Percentiles rank a stretch among this genome's conserved stretches.
These are phyloP conservation scores for Ericerus pela DNA, from an alignment of 1,140 invertebrate genomes.

Conservation along the genomic window DNA sequence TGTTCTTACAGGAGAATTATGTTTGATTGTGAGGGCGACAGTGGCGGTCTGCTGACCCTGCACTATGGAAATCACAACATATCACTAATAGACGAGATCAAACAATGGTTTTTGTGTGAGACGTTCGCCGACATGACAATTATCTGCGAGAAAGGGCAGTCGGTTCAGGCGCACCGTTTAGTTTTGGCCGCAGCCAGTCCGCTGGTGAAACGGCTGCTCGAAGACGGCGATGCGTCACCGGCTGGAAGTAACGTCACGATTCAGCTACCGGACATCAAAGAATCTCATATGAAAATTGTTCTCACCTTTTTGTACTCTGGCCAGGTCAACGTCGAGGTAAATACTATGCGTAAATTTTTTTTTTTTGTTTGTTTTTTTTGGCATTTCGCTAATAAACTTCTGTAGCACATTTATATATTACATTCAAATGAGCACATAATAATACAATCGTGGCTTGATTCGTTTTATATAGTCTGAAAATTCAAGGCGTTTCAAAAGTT, in stretches of 20 bases:
- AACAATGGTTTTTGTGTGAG: slow-evolving; percentile 64
- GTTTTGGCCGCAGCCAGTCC: slow-evolving; percentile 70
- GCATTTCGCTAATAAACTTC: too few species aligned
- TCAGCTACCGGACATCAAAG: slow-evolving; percentile 63
- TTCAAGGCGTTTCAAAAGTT: too few species aligned
- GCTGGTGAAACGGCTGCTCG: slow-evolving; percentile 52
- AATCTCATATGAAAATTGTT: slow-evolving; percentile 55
- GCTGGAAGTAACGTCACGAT: slow-evolving; percentile 51
- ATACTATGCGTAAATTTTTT: slow-evolving; percentile 19
- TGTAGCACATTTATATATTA: too few species aligned
- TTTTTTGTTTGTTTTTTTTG: too few species aligned
- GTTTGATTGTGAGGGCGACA: slow-evolving; percentile 24
- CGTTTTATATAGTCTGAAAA: too few species aligned
- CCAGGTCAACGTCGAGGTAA: slow-evolving; percentile 61
- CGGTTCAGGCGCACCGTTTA: slow-evolving; percentile 37
- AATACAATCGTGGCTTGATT: too few species aligned
- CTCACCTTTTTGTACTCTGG: slow-evolving; percentile 71
- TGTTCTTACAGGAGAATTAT: slow-evolving; percentile 4
- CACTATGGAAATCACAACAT: slow-evolving; percentile 80
- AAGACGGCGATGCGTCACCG: slow-evolving; percentile 39
- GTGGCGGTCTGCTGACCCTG: slow-evolving; percentile 56
- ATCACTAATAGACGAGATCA: slow-evolving; percentile 70
- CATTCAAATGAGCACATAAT: too few species aligned
- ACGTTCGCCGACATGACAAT: slow-evolving; percentile 65
- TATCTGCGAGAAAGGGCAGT: slow-evolving; percentile 43